Base-by-base conservation (phyloP, 2,888 invertebrate genomes). In the Phyllotreta striolata region DNA sequence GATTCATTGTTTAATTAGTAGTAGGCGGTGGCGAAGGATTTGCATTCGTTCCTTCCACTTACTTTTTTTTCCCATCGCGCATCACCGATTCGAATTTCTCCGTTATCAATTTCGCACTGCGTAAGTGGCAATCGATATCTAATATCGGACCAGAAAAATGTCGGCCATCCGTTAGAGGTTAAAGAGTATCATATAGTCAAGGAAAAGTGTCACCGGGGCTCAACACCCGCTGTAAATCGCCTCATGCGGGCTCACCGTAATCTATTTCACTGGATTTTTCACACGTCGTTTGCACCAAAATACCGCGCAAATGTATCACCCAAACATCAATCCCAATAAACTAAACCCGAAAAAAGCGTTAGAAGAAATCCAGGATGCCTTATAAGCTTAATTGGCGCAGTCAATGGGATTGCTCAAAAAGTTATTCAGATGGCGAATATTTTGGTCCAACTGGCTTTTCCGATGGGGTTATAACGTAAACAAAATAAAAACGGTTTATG, bases 401-500 rank as follows among this genome's bases (percentile, higher is more conserved):
- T 24, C 4, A 24, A 24, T 3, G 4, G 24, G 24, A 24, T 24
- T 3, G 24, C 4, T 24, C 24, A 24, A 24, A 24, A 24, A 24
- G 1, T 24, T 4, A 4, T 4, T 24, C 24, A 4, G 24, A 3
- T 24, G 24, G 24, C 2, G 38, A 52, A 54, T 52, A 14, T 51
- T 38, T 43, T 54, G 60, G 52, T 44, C 43, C 60, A 60, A 60
- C 43, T 38, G 57, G 58, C 49, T 40, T 44, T 14, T 43, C 13
- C 37, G 46, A 43, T 38, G 55, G 55, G 55, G 40, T 56, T 47
- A 55, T 55, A 65, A 64, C 47, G 62, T 65, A 65, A 65, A 65
- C 65, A 64, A 66, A 67, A 68, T 66, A 68, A 66, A 66, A 64
- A 66, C 66, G 59, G 60, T 68, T 66, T 62, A 68, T 63, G 66